Percentiles rank a stretch among this genome's conserved stretches.
Conservation (phyloP, 2,113 vertebrate species). For the Motacilla alba region DNA sequence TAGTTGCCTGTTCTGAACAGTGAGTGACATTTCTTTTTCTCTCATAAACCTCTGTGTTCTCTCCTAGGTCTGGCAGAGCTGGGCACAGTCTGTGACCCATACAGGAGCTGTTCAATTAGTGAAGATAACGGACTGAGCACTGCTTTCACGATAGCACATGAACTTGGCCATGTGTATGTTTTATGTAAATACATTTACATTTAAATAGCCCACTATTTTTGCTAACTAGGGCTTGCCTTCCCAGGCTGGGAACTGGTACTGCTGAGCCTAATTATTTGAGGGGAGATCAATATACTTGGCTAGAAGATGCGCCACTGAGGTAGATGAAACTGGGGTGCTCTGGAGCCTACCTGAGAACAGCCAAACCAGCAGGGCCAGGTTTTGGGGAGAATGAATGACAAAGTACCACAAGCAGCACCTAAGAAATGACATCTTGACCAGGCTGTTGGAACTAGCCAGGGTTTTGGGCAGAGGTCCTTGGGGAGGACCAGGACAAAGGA, state of each 20-base stretch:
- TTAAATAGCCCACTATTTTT: conserved; percentile 33
- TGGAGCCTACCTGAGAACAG: neutral
- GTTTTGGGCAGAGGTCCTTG: neutral
- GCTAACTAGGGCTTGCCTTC: neutral
- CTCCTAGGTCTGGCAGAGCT: conserved; percentile 91
- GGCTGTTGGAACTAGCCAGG: neutral
- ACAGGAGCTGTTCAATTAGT: conserved; percentile 96
- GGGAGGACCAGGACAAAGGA: neutral
- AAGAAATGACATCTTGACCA: neutral
- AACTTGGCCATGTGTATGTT: conserved; percentile 98
- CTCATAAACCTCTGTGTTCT: conserved; percentile 31
- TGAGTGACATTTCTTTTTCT: neutral
- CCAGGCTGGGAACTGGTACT: neutral
- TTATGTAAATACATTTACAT: conserved; percentile 53
- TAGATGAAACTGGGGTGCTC: neutral
- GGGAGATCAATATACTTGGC: neutral
- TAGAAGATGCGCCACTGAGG: neutral
- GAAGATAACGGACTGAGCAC: conserved; percentile 97
- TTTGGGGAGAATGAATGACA: neutral
- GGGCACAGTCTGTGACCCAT: conserved; percentile 95
- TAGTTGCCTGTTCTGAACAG: neutral
- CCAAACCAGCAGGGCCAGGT: neutral
- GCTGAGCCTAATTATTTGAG: neutral
- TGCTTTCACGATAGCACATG: conserved; percentile 96
- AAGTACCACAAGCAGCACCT: neutral